Evolutionary conservation across 2,888 invertebrate species (phyloP).

Genomic region (Spilosoma lubricipeda): DNA sequence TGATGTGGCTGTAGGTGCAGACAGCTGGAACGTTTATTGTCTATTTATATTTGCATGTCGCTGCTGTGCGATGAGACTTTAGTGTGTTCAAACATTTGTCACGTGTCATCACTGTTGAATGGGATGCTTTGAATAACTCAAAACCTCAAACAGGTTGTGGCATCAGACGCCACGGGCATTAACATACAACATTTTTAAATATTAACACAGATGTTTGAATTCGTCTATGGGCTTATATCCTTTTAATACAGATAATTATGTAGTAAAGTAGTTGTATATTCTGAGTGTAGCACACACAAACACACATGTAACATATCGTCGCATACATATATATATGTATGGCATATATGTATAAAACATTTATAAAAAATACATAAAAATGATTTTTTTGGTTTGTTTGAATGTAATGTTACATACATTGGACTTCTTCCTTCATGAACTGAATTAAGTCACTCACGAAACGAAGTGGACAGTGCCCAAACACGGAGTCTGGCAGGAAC

Average conservation of each 20-base stretch:
- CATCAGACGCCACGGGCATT: background rate
- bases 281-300: background rate
- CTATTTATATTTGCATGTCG: constrained; percentile 39
- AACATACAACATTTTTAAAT: background rate
- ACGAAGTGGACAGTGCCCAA: constrained; percentile 36
- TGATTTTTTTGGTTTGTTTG: too few species aligned
- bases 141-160: constrained; percentile 4
- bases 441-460: constrained; percentile 46
- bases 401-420: too few species aligned
- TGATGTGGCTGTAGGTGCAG: constrained; percentile 6
- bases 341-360: too few species aligned
- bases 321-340: too few species aligned
- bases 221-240: background rate
- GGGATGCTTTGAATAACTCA: constrained; percentile 24
- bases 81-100: constrained; percentile 20
- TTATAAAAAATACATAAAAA: too few species aligned
- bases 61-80: constrained; percentile 7
- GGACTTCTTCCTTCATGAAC: background rate
- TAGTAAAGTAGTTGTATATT: background rate
- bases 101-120: constrained; percentile 20
- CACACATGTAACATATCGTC: too few species aligned
- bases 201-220: constrained; percentile 25
- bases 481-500: constrained; percentile 19
- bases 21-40: constrained; percentile 45
- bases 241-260: background rate